Evolutionary conservation across 2,888 invertebrate species (phyloP).

Genomic region (Sarcophaga carnaria): DNA sequence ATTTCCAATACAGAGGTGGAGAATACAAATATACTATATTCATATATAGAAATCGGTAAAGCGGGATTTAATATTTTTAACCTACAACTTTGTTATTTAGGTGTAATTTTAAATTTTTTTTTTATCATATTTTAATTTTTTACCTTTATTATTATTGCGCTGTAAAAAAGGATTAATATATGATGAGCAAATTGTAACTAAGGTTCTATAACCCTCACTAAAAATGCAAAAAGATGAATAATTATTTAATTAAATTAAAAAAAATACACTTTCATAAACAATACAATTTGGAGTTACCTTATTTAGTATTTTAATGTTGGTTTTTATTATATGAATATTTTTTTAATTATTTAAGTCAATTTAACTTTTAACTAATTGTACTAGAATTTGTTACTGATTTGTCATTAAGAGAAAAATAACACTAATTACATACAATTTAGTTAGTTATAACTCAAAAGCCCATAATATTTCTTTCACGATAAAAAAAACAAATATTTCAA

Average conservation of each 20-base stretch:
- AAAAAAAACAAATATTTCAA: neutral
- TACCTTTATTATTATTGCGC: neutral
- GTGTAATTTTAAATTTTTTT: slow-evolving; percentile 38
- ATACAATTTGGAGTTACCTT: slow-evolving; percentile 11
- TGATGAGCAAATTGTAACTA: neutral
- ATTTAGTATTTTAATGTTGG: slow-evolving; percentile 40
- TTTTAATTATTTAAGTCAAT: slow-evolving; percentile 39
- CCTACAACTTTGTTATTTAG: slow-evolving; percentile 58
- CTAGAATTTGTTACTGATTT: slow-evolving; percentile 34
- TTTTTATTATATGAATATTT: slow-evolving; percentile 18
- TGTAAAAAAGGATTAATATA: no score
- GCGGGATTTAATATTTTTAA: slow-evolving; percentile 10
- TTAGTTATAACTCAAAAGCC: neutral
- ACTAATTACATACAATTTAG: slow-evolving; percentile 1
- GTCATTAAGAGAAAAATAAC: neutral
- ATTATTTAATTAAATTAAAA: neutral
- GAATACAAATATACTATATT: no score
- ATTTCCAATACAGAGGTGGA: no score
- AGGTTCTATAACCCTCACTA: neutral
- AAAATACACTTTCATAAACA: neutral
- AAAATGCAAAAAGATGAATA: neutral
- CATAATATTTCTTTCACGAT: neutral
- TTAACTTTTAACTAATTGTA: slow-evolving; percentile 46
- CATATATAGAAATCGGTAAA: neutral
- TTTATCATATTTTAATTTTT: neutral